Conservation (phyloP, 2,797 vertebrate species). For the Mastacembelus armatus region DNA sequence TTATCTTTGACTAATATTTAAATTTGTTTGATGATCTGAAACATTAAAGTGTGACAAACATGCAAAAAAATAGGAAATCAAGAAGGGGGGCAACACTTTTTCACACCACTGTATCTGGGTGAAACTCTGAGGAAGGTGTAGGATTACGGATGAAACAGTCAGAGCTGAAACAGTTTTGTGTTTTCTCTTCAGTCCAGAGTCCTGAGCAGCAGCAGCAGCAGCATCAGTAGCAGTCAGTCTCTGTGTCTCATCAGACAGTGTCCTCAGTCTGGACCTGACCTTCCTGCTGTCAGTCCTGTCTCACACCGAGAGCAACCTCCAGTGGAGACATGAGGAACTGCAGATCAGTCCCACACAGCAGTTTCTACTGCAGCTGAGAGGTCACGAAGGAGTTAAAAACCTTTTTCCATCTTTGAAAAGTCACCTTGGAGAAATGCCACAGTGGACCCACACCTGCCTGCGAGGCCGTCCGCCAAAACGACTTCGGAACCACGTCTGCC, state of each 20-base stretch:
- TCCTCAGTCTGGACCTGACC: constrained; percentile 61
- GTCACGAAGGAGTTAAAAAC: not conserved
- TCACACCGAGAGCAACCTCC: constrained; percentile 76
- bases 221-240: constrained; percentile 19
- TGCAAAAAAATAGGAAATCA: too few species aligned
- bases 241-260: constrained; percentile 22
- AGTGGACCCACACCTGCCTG: too few species aligned
- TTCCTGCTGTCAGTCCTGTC: constrained; percentile 75
- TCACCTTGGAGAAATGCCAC: constrained; percentile 60
- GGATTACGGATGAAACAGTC: too few species aligned
- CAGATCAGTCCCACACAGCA: constrained; percentile 63
- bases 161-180: not conserved
- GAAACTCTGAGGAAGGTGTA: too few species aligned
- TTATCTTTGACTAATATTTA: too few species aligned
- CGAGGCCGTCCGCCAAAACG: too few species aligned
- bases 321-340: constrained; percentile 72
- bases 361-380: not conserved
- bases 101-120: too few species aligned
- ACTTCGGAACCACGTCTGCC: too few species aligned
- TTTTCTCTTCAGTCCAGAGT: constrained; percentile 76
- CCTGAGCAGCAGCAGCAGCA: constrained; percentile 55
- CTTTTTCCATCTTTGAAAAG: too few species aligned
- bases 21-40: too few species aligned
- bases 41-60: too few species aligned
- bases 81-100: too few species aligned